Conservation (phyloP, 2,113 vertebrate species). For the Alces alces region DNA sequence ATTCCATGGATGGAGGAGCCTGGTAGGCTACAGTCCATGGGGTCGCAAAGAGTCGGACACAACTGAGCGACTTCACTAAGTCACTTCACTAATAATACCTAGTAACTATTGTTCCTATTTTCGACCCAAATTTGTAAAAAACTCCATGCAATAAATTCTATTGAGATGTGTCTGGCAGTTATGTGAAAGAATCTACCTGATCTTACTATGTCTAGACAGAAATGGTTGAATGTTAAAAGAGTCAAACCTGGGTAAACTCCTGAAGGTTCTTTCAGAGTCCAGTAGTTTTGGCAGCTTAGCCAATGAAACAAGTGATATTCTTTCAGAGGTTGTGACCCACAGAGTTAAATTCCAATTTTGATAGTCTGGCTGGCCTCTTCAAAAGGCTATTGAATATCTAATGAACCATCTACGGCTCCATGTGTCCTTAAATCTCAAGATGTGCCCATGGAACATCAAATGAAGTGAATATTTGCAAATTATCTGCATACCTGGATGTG, state of each 20-base stretch:
- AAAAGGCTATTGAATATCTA: not conserved
- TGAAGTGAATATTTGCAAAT: not conserved
- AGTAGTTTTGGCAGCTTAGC: not conserved
- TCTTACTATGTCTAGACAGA: not conserved
- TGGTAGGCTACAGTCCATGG: no score
- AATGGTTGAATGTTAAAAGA: not conserved
- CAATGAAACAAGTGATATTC: not conserved
- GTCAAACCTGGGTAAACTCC: not conserved
- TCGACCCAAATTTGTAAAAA: not conserved
- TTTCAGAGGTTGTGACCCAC: not conserved
- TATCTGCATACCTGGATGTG: not conserved
- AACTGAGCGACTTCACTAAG: no score
- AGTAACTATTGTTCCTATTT: not conserved
- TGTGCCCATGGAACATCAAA: not conserved
- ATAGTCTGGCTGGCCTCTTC: not conserved
- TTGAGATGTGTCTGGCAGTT: not conserved
- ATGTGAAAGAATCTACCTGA: not conserved
- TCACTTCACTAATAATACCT: not conserved
- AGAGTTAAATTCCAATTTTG: constrained; percentile 29
- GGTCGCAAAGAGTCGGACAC: no score
- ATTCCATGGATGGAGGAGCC: no score
- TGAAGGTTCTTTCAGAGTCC: not conserved
- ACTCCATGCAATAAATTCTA: not conserved
- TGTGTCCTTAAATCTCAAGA: not conserved
- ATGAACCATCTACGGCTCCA: not conserved